Base-by-base conservation (phyloP, 2,888 invertebrate genomes). In the Syritta pipiens region DNA sequence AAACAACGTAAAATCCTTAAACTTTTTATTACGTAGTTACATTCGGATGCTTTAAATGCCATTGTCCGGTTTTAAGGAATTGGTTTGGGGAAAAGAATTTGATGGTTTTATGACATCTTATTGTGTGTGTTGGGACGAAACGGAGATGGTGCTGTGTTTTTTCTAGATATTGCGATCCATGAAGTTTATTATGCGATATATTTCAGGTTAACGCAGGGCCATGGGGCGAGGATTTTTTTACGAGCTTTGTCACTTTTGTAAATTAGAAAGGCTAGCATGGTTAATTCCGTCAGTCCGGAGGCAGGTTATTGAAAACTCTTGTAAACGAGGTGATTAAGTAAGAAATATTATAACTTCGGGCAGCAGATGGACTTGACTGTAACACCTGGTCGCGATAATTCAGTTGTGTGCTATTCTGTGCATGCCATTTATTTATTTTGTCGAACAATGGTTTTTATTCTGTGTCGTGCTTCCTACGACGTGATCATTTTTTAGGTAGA, bases 51-150 rank as follows among this genome's bases (percentile, higher is more conserved):
- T 48, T 67, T 55, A 71, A 79, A 79, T 79, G 67, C 60, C 42
- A 67, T 79, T 79, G 77, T 79, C 77, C 77, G 67, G 72, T 67
- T 79, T 55, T 28, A 48, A 46, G 30, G 59, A 65, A 17, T 59
- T 22, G 63, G 65, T 57, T 71, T 65, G 57, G 28, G 12, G 22
- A 14, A 17, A 59, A 10, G 7, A 67, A 55, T 63, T 49, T 68
- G 62, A 71, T 65, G 76, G 37, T 71, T 77, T 77, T 77, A 77
- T 77, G 71, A 77, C 63, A 71, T 65, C 63, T 71, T 59, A 53
- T 77, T 77, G 63, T 69, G 42, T 1, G 14, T 9, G 37, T 6
- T n/a, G 48, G 49, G n/a, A 6, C 20, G 32, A 14, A 9, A 4
- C 9, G 19, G 26, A 40, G 32, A 32, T 20, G 24, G 24, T 49